Base-by-base conservation (phyloP, 1,140 invertebrate genomes). In the Drosophila tani region DNA sequence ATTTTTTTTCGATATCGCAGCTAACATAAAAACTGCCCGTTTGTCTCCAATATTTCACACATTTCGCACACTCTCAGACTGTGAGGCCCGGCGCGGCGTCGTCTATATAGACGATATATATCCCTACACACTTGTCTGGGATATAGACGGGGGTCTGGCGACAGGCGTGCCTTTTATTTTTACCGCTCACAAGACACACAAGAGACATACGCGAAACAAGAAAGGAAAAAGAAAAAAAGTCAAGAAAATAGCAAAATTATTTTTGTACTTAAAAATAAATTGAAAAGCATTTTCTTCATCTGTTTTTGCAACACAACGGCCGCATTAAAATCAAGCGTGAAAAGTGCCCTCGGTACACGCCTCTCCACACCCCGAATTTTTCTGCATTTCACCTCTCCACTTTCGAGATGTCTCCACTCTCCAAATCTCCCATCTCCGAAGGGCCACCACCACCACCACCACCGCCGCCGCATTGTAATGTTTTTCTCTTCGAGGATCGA, bases 221-320 rank as follows among this genome's bases (percentile, higher is more conserved):
- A 73, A 63, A 47, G 50, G 51, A 70, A 63, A 19, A 64, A 29
- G 43, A 46, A 50, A 9, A 9, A 41, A 38, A 29, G n/a, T 51
- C 60, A 40, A 76, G 46, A 55, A 75, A 76, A 59, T 53, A 58
- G 53, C 29, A 59, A 82, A 84, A 90, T 90, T 90, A 90, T 90
- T 90, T 90, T 90, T 53, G 85, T 90, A 90, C 85, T 90, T 90
- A 90, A 91, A 90, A 90, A 90, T 90, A 90, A 90, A 90, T 90
- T 90, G 86, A 91, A 88, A 90, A 91, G 75, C 86, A 90, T 90
- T 90, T 90, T 90, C 81, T 73, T 90, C 81, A 84, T 81, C 78
- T 88, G 68, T 81, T 78, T 83, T 74, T 75, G 83, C 85, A 88
- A 88, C 85, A 88, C 85, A 88, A 88, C 85, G 74, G 85, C 29